Evolutionary conservation across 2,113 vertebrate genomes (phyloP).

Genomic region (Donacobius atricapilla): DNA sequence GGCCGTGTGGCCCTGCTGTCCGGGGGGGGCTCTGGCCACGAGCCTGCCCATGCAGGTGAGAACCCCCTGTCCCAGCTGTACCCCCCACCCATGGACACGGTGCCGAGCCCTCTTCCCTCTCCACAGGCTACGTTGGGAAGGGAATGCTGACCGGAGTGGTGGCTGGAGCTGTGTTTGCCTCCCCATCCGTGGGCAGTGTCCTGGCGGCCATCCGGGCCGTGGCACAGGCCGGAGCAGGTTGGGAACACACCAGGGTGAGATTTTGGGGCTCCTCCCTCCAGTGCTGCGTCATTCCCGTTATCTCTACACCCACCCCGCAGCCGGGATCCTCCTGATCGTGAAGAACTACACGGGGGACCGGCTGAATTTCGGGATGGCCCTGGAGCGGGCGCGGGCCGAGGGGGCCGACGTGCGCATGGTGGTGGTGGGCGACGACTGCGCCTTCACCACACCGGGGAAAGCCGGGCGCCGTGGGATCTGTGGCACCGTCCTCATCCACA

Average conservation of each 20-base stretch:
- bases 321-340: constrained; percentile 86
- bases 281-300: fast-evolving
- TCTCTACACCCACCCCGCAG: background rate
- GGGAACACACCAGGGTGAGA: fast-evolving
- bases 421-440: constrained; percentile 88
- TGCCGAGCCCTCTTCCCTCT: fast-evolving
- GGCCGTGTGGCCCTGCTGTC: constrained; percentile 88
- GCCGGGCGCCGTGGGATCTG: constrained; percentile 88
- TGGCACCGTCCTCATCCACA: constrained; percentile 90
- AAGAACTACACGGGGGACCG: constrained; percentile 98
- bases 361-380: constrained; percentile 91
- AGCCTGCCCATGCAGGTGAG: constrained; percentile 89
- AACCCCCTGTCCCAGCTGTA: background rate
- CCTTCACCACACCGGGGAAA: constrained; percentile 82
- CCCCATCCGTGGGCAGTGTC: constrained; percentile 88
- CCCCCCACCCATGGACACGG: fast-evolving
- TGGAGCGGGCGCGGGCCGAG: constrained; percentile 82
- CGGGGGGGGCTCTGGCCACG: constrained; percentile 92
- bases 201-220: constrained; percentile 86
- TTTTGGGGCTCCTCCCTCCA: fast-evolving
- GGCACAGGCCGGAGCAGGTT: constrained; percentile 80
- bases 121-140: constrained; percentile 86
- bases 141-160: constrained; percentile 93
- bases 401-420: constrained; percentile 82
- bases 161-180: constrained; percentile 87